Evolutionary conservation across 2,888 invertebrate species (phyloP).

Genomic region (Chrysina gloriosa): DNA sequence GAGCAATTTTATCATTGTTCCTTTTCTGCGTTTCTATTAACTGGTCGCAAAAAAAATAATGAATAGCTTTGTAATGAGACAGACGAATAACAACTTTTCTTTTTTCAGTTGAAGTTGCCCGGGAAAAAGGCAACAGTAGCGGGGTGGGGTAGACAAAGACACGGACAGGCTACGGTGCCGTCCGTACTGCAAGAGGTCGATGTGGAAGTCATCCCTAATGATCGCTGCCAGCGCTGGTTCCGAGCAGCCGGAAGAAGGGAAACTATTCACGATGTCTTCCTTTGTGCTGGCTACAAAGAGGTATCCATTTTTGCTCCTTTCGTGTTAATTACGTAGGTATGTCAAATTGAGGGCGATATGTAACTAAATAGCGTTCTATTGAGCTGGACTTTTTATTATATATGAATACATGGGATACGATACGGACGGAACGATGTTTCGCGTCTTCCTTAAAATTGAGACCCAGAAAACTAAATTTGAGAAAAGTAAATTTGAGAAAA

Average conservation of each 20-base stretch:
- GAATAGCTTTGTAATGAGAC: constrained; percentile 1
- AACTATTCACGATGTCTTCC: constrained; percentile 92
- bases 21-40: neutral
- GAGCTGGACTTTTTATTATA: too few species aligned
- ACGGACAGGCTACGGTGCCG: constrained; percentile 89
- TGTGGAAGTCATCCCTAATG: constrained; percentile 88
- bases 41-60: neutral
- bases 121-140: constrained; percentile 92
- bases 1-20: neutral
- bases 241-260: constrained; percentile 89
- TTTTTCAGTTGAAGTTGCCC: constrained; percentile 77
- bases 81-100: too few species aligned
- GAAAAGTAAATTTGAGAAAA: too few species aligned
- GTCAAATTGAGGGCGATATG: too few species aligned
- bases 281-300: constrained; percentile 94
- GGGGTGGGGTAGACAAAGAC: constrained; percentile 92
- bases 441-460: too few species aligned
- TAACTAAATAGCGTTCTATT: too few species aligned
- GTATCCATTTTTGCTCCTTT: constrained; percentile 65
- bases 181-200: constrained; percentile 87
- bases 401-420: too few species aligned
- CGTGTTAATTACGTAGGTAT: constrained; percentile 49
- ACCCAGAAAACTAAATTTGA: too few species aligned
- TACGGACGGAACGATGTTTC: too few species aligned
- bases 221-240: constrained; percentile 93